Conservation (phyloP, 2,797 vertebrate species). For the Spondyliosoma cantharus region DNA sequence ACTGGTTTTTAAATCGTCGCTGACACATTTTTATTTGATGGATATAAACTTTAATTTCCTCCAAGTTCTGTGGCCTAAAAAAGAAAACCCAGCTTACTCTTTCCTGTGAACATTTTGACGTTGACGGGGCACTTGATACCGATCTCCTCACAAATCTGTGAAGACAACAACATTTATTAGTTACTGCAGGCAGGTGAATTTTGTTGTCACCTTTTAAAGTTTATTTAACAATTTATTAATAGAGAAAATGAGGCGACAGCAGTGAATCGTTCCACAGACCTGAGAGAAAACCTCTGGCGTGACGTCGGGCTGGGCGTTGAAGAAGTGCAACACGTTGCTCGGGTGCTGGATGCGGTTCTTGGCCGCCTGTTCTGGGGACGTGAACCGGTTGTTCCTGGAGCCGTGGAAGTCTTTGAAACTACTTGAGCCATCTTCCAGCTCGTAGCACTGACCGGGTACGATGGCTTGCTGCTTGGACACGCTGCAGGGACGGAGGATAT, state of each 20-base stretch:
- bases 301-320: conserved; percentile 93
- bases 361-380: conserved; percentile 93
- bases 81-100: conserved; percentile 85
- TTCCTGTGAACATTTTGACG: conserved; percentile 94
- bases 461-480: conserved; percentile 97
- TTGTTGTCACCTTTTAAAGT: no score
- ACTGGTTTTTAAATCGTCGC: not conserved
- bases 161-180: not conserved
- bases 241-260: no score
- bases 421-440: conserved; percentile 91
- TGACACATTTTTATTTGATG: no score
- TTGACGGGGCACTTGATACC: conserved; percentile 90
- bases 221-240: no score
- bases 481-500: conserved; percentile 65
- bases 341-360: conserved; percentile 97
- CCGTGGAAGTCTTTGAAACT: conserved; percentile 97
- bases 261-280: conserved; percentile 74
- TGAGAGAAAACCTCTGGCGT: conserved; percentile 89
- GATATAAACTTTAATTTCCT: not conserved
- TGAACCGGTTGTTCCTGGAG: conserved; percentile 95
- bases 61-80: not conserved
- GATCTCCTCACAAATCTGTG: conserved; percentile 91
- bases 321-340: conserved; percentile 95
- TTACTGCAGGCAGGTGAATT: no score
- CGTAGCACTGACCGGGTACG: conserved; percentile 94